Base-by-base conservation (phyloP, 1,140 invertebrate genomes). In the Phocides pigmalion region DNA sequence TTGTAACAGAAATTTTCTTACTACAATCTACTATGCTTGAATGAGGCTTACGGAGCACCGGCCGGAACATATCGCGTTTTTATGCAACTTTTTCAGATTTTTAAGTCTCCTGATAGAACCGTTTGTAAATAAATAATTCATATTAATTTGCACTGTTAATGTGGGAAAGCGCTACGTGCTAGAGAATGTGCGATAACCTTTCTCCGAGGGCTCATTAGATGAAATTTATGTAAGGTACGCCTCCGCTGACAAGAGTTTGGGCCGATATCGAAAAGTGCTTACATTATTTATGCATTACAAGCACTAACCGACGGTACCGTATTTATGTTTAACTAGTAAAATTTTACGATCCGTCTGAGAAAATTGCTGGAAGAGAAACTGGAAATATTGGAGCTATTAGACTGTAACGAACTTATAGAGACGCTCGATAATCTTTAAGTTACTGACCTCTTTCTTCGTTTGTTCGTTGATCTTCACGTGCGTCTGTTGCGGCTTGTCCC, bases 371-470 rank as follows among this genome's bases (percentile, higher is more conserved):
- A 62, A 70, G 73, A 72, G 69, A 81, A 76, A 79, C 66, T 72
- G 76, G 72, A 76, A 81, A 78, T 78, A 78, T 76, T 67, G 72
- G 54, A 72, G 50, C 78, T 87, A 84, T 79, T 84, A 82, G 83
- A 84, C 66, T 84, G 81, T 86, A 77, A 83, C 82, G 74, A 75
- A 79, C 73, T 79, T 59, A 75, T 67, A 83, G 77, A 68, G 59
- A 74, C 66, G 70, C 64, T 73, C 64, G 62, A 68, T 73, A 76
- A 76, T 75, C 64, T 66, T 75, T 80, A 81, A 82, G 79, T 79
- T 74, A 87, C 90, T 87, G 79, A 92, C 91, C 90, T 92, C 91
- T 89, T 92, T 92, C 70, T 92, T 92, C 25, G 88, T 91, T 72
- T 91, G 84, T 50, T 90, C 88, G 76, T 87, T 92, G 79, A 92